Percentiles rank a stretch among this genome's conserved stretches.
Evolutionary conservation across 2,113 vertebrate species (phyloP).

Genomic region (Lamprologus ornatipinnis): DNA sequence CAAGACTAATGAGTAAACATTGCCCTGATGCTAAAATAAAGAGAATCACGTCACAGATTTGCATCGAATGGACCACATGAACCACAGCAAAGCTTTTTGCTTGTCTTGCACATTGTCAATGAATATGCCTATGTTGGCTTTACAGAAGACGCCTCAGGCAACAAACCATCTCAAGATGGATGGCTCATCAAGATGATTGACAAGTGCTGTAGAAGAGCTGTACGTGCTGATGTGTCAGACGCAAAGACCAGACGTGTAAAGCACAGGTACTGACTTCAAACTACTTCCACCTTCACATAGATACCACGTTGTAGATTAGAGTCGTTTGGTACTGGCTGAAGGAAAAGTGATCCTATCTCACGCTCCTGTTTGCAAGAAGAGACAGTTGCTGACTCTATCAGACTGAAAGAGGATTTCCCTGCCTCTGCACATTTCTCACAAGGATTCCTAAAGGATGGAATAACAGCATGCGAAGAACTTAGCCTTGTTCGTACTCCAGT

Average conservation of each 20-base stretch:
- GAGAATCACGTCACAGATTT: neutral
- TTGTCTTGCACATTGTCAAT: neutral
- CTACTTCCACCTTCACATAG: neutral
- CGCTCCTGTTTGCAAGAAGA: constrained; percentile 1
- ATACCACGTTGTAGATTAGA: neutral
- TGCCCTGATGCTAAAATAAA: neutral
- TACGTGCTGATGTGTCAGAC: neutral
- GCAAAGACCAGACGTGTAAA: neutral
- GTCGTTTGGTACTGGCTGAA: neutral
- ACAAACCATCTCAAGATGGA: neutral
- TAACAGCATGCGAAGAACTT: neutral
- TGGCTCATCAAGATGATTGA: constrained; percentile 20
- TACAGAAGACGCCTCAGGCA: neutral
- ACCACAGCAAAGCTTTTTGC: neutral
- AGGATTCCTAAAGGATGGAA: neutral
- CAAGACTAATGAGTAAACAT: neutral
- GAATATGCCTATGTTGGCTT: neutral
- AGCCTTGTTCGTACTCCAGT: neutral
- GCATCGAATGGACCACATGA: neutral
- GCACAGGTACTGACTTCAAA: neutral
- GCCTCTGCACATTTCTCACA: neutral
- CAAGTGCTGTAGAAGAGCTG: neutral
- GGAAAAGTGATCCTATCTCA: constrained; percentile 9
- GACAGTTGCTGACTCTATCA: constrained; percentile 16
- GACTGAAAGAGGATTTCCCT: neutral